These are phyloP conservation scores for Andrena bicolor DNA, from an alignment of 2,888 invertebrate species.

Conservation along the genomic window DNA sequence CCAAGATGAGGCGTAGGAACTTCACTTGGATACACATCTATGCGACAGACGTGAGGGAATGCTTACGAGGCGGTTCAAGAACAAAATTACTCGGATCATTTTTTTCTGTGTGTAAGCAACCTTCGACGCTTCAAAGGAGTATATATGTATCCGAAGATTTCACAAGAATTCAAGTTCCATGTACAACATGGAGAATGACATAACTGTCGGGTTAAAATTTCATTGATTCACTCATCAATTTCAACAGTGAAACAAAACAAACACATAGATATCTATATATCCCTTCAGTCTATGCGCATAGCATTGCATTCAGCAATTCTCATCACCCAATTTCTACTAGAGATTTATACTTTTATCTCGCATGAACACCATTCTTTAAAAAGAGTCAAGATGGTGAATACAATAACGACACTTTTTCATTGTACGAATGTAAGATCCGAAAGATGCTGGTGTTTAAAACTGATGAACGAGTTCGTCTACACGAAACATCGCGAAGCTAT, in stretches of 20 bases:
- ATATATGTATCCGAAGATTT: conserved; percentile 9
- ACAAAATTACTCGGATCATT: conserved; percentile 46
- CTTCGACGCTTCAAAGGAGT: conserved; percentile 13
- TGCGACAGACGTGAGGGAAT: conserved; percentile 59
- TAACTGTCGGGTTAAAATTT: conserved; percentile 38
- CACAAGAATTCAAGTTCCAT: conserved; percentile 19
- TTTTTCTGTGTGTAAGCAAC: conserved; percentile 25
- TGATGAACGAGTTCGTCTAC: conserved; percentile 6
- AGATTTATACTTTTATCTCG: conserved; percentile 59
- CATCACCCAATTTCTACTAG: conserved; percentile 64
- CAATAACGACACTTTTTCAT: conserved; percentile 4
- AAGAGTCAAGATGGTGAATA: conserved; percentile 66
- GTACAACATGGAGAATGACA: conserved; percentile 26
- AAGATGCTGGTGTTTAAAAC: conserved; percentile 7
- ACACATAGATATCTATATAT: conserved; percentile 11
- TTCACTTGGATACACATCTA: conserved; percentile 57
- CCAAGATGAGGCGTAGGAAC: conserved; percentile 56
- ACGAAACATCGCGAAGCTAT: background rate
- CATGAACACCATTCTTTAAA: conserved; percentile 66
- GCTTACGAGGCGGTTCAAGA: conserved; percentile 37
- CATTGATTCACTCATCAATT: conserved; percentile 12
- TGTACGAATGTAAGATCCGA: background rate
- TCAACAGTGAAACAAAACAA: conserved; percentile 40
- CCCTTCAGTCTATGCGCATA: conserved; percentile 61
- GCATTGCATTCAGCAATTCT: conserved; percentile 60